phyloP scores from a whole-genome alignment of 2,888 invertebrate genomes.

The Andrena dorsata region DNA sequence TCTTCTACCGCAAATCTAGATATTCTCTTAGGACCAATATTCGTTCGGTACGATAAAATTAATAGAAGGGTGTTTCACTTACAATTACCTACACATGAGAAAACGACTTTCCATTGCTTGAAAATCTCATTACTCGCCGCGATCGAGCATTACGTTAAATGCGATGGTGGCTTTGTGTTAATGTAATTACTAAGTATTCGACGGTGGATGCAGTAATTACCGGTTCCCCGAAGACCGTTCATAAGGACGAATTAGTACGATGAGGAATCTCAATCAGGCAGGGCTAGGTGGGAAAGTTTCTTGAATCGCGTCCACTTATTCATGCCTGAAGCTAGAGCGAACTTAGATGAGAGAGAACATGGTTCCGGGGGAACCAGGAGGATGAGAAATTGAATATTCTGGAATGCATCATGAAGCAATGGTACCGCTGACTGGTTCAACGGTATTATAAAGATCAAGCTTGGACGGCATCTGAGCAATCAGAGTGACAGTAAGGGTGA shows the following conservation, averaged over 20 bases:
- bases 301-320: slow-evolving; percentile 75
- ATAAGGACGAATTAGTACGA: slow-evolving; percentile 59
- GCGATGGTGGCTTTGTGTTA: slow-evolving; percentile 28
- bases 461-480: background rate
- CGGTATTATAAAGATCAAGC: slow-evolving; percentile 29
- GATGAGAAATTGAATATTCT: slow-evolving; percentile 33
- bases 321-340: slow-evolving; percentile 65
- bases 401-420: slow-evolving; percentile 41
- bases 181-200: slow-evolving; percentile 56
- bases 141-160: background rate
- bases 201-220: slow-evolving; percentile 48
- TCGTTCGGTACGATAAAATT: no score
- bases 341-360: slow-evolving; percentile 50
- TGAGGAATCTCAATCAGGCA: slow-evolving; percentile 69
- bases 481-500: background rate
- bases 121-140: background rate
- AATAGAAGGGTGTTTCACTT: no score
- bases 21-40: no score
- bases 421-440: slow-evolving; percentile 5
- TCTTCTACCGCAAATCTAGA: no score
- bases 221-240: slow-evolving; percentile 49
- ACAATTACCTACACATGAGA: no score
- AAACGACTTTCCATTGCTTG: background rate
- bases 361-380: slow-evolving; percentile 8
- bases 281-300: slow-evolving; percentile 68